A percentile compares a stretch with the other conserved stretches of the same genome.
phyloP scores from a whole-genome alignment of 2,888 invertebrate species.

The Philereme transversata region DNA sequence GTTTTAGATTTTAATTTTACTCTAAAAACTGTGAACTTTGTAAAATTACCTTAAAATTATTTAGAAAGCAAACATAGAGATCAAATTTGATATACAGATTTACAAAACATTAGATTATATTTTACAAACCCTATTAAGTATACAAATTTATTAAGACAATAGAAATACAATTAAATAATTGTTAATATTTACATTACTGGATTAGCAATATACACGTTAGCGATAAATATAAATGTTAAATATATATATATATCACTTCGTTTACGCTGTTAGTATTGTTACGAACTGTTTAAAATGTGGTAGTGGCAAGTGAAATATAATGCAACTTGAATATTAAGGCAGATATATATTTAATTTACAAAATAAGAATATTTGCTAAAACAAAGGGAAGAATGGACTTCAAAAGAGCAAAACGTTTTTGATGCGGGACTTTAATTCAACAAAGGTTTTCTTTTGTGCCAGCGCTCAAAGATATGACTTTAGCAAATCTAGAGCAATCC shows the following conservation, averaged over 20 bases:
- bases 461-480: too few relatives aligned
- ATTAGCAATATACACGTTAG: conserved; percentile 77
- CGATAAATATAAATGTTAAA: conserved; percentile 31
- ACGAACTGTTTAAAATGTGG: background rate
- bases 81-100: too few relatives aligned
- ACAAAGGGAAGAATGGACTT: background rate
- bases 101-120: too few relatives aligned
- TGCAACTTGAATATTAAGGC: conserved; percentile 10
- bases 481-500: too few relatives aligned
- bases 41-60: too few relatives aligned
- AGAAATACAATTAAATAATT: conserved; percentile 11
- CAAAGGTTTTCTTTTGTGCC: too few relatives aligned
- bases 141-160: background rate
- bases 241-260: background rate
- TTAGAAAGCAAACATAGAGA: too few relatives aligned
- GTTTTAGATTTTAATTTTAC: too few relatives aligned
- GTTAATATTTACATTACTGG: conserved; percentile 46
- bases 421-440: background rate
- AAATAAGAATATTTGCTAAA: background rate
- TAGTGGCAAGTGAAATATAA: background rate
- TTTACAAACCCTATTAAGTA: too few relatives aligned
- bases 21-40: too few relatives aligned
- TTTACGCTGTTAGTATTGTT: conserved; percentile 20
- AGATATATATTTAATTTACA: background rate
- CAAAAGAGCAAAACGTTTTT: background rate